Conservation (phyloP, 2,113 vertebrate species). For the Mystacornis crossleyi region DNA sequence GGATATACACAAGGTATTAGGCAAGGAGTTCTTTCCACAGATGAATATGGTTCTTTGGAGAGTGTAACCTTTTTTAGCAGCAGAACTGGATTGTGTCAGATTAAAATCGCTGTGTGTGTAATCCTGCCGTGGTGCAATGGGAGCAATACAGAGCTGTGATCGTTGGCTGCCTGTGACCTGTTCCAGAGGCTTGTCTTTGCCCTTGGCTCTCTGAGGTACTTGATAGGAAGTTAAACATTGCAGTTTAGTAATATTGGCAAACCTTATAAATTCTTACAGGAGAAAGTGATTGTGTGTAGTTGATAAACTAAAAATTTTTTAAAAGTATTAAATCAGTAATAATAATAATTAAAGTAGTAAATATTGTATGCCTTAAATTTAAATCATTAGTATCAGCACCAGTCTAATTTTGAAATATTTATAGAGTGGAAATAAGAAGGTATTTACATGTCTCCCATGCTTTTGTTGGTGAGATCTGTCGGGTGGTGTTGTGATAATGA, state of each 20-base stretch:
- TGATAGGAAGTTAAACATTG: background rate
- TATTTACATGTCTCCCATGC: background rate
- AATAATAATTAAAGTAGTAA: background rate
- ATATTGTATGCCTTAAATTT: background rate
- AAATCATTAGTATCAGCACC: background rate
- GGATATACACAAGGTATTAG: background rate
- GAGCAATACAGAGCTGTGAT: background rate
- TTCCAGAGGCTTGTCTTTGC: background rate
- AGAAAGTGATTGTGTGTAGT: background rate
- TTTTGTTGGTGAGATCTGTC: background rate
- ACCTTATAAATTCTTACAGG: background rate
- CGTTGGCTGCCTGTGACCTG: background rate
- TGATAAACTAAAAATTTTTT: background rate
- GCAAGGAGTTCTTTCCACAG: background rate
- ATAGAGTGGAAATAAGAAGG: background rate
- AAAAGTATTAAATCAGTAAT: background rate
- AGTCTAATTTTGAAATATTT: background rate
- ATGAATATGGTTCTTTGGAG: background rate
- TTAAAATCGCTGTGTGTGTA: background rate
- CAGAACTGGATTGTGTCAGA: background rate
- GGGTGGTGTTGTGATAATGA: background rate
- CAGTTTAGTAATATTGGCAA: background rate
- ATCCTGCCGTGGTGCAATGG: background rate
- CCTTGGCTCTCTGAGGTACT: background rate
- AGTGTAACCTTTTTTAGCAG: background rate